Evolutionary conservation across 2,888 invertebrate genomes (phyloP).

Genomic region (Pilophorus perplexus): DNA sequence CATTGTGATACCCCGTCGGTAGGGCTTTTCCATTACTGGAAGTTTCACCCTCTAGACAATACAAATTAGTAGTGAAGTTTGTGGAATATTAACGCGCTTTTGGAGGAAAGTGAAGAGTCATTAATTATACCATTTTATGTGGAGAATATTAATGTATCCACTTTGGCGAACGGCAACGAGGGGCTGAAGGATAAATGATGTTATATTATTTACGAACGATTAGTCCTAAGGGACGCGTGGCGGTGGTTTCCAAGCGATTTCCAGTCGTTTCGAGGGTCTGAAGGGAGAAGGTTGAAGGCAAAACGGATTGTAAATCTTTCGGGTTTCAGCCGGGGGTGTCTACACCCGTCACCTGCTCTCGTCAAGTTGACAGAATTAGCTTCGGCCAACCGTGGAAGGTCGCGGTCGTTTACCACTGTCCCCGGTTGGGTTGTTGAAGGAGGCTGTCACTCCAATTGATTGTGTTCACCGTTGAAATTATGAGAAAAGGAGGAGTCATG

Average conservation of each 20-base stretch:
- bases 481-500: no score
- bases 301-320: constrained; percentile 21
- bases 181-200: constrained; percentile 19
- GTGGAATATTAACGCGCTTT: constrained; percentile 12
- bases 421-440: background rate
- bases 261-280: background rate
- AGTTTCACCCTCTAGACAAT: constrained; percentile 7
- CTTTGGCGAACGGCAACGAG: background rate
- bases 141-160: constrained; percentile 14
- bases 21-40: constrained; percentile 1
- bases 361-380: background rate
- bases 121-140: constrained; percentile 31
- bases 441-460: background rate
- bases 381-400: background rate
- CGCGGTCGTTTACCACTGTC: background rate
- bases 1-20: background rate
- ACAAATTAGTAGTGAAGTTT: constrained; percentile 23
- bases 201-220: constrained; percentile 30
- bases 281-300: background rate
- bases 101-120: background rate
- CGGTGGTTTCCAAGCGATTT: constrained; percentile 8
- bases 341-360: background rate
- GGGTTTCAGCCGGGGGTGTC: background rate
- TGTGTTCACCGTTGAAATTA: background rate
- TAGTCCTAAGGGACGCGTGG: no score